Conservation (phyloP, 2,888 invertebrate genomes). For the Criorhina ranunculi region DNA sequence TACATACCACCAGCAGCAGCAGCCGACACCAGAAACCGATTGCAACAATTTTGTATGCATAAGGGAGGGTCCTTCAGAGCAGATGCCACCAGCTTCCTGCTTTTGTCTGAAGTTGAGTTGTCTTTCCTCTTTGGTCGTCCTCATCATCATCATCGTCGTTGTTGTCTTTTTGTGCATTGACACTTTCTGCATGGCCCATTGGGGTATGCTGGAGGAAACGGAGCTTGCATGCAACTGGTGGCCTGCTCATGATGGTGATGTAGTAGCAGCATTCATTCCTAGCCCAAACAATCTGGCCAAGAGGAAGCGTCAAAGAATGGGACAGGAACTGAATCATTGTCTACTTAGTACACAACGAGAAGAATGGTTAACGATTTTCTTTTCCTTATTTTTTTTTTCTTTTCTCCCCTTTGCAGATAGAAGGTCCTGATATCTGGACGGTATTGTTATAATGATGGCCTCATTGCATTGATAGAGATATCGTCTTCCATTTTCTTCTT, state of each 20-base stretch:
- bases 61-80: slow-evolving; percentile 63
- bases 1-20: slow-evolving; percentile 25
- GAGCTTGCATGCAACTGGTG: slow-evolving; percentile 67
- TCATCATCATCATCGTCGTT: slow-evolving; percentile 32
- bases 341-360: slow-evolving; percentile 68
- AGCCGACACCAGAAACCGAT: slow-evolving; percentile 58
- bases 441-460: slow-evolving; percentile 75
- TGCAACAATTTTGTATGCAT: slow-evolving; percentile 75
- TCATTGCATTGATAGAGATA: slow-evolving; percentile 74
- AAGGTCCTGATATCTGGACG: slow-evolving; percentile 65
- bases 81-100: slow-evolving; percentile 73
- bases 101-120: slow-evolving; percentile 73
- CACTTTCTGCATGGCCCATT: slow-evolving; percentile 55
- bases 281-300: slow-evolving; percentile 60
- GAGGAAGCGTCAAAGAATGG: slow-evolving; percentile 65
- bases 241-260: slow-evolving; percentile 73
- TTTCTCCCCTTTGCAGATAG: slow-evolving; percentile 33
- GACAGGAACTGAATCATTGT: slow-evolving; percentile 75
- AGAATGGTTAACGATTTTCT: slow-evolving; percentile 51
- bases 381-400: slow-evolving; percentile 3
- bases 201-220: not conserved
- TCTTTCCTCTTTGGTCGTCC: slow-evolving; percentile 59
- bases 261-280: slow-evolving; percentile 63
- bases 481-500: slow-evolving; percentile 67
- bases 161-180: slow-evolving; percentile 72